A percentile compares a stretch with the other conserved stretches of the same genome.
Evolutionary conservation across 2,888 invertebrate genomes (phyloP).

Genomic region (Philaethria dido): DNA sequence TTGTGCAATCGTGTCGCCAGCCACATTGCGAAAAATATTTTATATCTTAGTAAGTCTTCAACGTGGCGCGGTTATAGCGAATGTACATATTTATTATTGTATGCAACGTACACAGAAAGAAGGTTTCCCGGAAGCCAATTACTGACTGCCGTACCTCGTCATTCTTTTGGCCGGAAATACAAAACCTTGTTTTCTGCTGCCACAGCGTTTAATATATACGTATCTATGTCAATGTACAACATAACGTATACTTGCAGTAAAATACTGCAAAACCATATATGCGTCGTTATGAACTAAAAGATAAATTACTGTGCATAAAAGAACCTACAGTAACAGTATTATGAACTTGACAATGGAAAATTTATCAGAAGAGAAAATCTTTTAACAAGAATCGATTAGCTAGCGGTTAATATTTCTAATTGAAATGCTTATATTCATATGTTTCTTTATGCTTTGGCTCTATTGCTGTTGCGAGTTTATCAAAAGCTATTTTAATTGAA

Average conservation of each 20-base stretch:
- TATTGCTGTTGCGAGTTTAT: conserved; percentile 11
- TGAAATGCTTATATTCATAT: not conserved
- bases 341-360: not conserved
- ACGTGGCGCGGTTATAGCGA: conserved; percentile 7
- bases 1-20: not conserved
- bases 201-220: not conserved
- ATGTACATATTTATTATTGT: conserved; percentile 10
- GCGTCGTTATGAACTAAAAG: too few species aligned
- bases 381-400: not conserved
- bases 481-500: conserved; percentile 4
- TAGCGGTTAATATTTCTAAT: not conserved
- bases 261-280: not conserved
- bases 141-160: conserved; percentile 24
- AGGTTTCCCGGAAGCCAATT: conserved; percentile 32
- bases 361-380: not conserved
- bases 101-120: conserved; percentile 18
- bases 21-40: conserved; percentile 15
- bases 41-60: conserved; percentile 2
- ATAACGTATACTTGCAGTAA: not conserved
- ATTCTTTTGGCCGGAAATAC: conserved; percentile 23
- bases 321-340: too few species aligned
- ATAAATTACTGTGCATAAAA: too few species aligned
- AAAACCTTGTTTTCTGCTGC: conserved; percentile 10
- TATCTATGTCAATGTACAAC: not conserved
- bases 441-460: not conserved